Conservation (phyloP, 1,140 invertebrate species). For the Danaus melanippus region DNA sequence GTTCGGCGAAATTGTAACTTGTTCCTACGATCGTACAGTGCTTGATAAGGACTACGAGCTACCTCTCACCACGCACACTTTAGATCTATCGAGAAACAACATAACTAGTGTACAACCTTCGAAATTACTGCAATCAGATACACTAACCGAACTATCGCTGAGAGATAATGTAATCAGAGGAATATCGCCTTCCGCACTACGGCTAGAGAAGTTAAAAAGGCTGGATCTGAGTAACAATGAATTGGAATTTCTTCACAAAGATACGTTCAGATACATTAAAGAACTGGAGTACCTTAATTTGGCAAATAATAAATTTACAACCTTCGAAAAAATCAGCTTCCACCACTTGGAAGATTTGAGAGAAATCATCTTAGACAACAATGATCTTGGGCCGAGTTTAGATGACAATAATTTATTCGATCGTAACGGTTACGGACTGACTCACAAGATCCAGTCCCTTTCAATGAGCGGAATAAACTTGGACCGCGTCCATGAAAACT, state of each 20-base stretch:
- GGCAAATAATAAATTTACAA: slow-evolving; percentile 66
- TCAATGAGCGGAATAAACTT: slow-evolving; percentile 52
- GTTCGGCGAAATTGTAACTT: slow-evolving; percentile 42
- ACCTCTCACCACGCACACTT: slow-evolving; percentile 34
- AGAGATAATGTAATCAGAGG: slow-evolving; percentile 58
- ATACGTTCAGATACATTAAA: slow-evolving; percentile 57
- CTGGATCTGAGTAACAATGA: slow-evolving; percentile 72
- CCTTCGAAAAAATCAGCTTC: slow-evolving; percentile 58
- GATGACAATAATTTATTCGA: slow-evolving; percentile 45
- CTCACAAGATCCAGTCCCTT: slow-evolving; percentile 44
- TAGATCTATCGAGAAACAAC: slow-evolving; percentile 59
- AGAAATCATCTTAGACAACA: slow-evolving; percentile 63
- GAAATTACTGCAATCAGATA: slow-evolving; percentile 30
- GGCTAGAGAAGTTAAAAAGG: slow-evolving; percentile 59
- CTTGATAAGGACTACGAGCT: slow-evolving; percentile 30
- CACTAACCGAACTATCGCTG: slow-evolving; percentile 39
- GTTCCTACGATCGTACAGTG: slow-evolving; percentile 38
- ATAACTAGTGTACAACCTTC: slow-evolving; percentile 36
- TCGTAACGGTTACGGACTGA: slow-evolving; percentile 47
- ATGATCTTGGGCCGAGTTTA: slow-evolving; percentile 47
- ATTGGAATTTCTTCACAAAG: slow-evolving; percentile 57
- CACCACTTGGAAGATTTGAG: slow-evolving; percentile 57
- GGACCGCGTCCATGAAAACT: slow-evolving; percentile 43
- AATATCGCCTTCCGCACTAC: slow-evolving; percentile 46
- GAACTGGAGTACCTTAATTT: slow-evolving; percentile 72